Percentiles rank a stretch among this genome's conserved stretches.
Conservation (phyloP, 2,113 vertebrate genomes). For the Cololabis saira region DNA sequence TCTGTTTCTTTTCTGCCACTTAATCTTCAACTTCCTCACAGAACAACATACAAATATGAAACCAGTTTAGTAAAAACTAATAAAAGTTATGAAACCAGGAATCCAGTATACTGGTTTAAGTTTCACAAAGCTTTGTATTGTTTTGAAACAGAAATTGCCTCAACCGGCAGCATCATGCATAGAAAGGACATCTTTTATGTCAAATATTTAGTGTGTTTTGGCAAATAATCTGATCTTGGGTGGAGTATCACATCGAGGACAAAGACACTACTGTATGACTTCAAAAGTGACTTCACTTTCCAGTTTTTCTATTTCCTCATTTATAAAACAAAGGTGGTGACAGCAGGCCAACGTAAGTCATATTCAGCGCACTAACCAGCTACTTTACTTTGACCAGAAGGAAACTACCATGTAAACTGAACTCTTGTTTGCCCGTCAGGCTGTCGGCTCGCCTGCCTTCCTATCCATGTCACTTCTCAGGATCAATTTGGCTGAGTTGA, state of each 20-base stretch:
- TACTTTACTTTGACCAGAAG: slow-evolving; percentile 56
- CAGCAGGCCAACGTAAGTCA: slow-evolving; percentile 73
- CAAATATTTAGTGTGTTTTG: neutral
- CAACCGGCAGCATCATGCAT: neutral
- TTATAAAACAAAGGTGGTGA: slow-evolving; percentile 24
- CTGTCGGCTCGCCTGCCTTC: slow-evolving; percentile 23
- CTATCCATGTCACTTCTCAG: slow-evolving; percentile 74
- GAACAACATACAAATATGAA: slow-evolving; percentile 6
- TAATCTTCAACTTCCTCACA: slow-evolving; percentile 66
- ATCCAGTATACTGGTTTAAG: too few species aligned
- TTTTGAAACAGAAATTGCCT: neutral
- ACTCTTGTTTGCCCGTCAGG: slow-evolving; percentile 53
- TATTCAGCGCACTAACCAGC: slow-evolving; percentile 65
- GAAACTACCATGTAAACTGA: slow-evolving; percentile 55
- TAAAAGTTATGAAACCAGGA: neutral
- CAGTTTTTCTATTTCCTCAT: slow-evolving; percentile 1
- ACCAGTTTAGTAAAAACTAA: neutral
- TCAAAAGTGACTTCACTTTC: slow-evolving; percentile 1
- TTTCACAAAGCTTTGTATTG: neutral
- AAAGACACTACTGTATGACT: neutral
- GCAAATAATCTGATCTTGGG: neutral
- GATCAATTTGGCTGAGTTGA: slow-evolving; percentile 79
- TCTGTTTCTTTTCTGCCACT: slow-evolving; percentile 30
- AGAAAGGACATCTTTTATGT: neutral
- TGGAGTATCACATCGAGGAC: neutral